Base-by-base conservation (phyloP, 2,888 invertebrate species). In the Watsonalla cultraria region DNA sequence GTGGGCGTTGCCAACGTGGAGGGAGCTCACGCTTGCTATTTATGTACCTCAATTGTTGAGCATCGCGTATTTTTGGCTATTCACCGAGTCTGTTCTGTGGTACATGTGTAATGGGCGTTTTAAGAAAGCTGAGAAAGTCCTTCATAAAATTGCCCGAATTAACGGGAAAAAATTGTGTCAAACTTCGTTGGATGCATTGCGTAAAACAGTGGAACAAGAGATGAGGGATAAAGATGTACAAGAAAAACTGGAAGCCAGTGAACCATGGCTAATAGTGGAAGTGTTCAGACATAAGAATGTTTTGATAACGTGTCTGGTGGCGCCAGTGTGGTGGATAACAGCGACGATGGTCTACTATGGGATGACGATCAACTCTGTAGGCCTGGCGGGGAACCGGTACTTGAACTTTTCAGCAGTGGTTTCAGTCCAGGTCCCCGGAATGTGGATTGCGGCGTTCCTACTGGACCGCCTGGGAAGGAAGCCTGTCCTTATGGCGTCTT, bases 11-110 rank as follows among this genome's bases (percentile, higher is more conserved):
- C 92, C 92, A 47, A 90, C 94, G 68, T 96, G 96, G 96, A 92
- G 93, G 64, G 74, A 84, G 24, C 82, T 94, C 8, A 92, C 95
- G 7, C 88, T 94, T 24, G 86, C 93, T 0, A 84, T 95, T 11
- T 96, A 96, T 72, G 80, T 92, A 0, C 96, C 96, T 0, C 93
- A 94, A 24, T 76, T 95, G 5, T 70, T 95, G 0, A 92, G 94
- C 42, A 71, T 96, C 9, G 76, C 91, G 5, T 94, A 94, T 69
- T 92, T 93, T 62, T 94, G 94, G 93, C 68, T 94, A 8, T 82
- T 94, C 58, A 92, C 94, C 0, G 95, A 95, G 80, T 95, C 95
- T 9, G 91, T 95, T 1, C 91, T 96, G 58, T 96, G 96, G 96
- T 92, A 96, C 51, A 83, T 96, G 64, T 93, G 94, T 53, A 94